Percentiles rank a stretch among this genome's conserved stretches.
Evolutionary conservation across 2,888 invertebrate genomes (phyloP).

Genomic region (Tachystola acroxantha): DNA sequence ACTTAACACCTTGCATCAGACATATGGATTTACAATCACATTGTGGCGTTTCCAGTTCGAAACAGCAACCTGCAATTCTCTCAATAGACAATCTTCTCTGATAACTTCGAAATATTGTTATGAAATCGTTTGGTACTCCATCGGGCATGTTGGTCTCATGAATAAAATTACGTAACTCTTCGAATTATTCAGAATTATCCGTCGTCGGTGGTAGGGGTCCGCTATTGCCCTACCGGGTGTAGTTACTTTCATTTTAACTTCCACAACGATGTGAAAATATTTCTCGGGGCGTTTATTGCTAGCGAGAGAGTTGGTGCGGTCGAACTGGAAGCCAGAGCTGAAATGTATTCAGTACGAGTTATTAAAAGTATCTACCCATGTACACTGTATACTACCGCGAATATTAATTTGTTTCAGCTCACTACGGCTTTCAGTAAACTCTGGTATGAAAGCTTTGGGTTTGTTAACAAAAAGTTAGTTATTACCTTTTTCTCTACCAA

Average conservation of each 20-base stretch:
- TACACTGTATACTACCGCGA: background rate
- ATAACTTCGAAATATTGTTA: conserved; percentile 34
- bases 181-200: conserved; percentile 59
- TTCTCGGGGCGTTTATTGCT: conserved; percentile 68
- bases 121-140: conserved; percentile 42
- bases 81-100: conserved; percentile 9
- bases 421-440: too few species aligned
- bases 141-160: conserved; percentile 51
- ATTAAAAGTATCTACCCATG: conserved; percentile 27
- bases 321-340: conserved; percentile 31
- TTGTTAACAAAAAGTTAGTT: too few species aligned
- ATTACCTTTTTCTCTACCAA: too few species aligned
- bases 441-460: too few species aligned
- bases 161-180: conserved; percentile 67
- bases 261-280: conserved; percentile 76
- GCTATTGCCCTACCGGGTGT: conserved; percentile 66
- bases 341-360: conserved; percentile 31
- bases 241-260: conserved; percentile 75
- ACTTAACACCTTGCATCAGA: too few species aligned
- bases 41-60: too few species aligned
- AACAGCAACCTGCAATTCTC: conserved; percentile 18
- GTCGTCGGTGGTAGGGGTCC: conserved; percentile 42
- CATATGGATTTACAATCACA: too few species aligned
- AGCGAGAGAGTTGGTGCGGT: conserved; percentile 57
- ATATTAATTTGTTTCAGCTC: background rate